These are phyloP conservation scores for Leontocebus nigricollis DNA, from an alignment of 2,797 vertebrate species.

Conservation along the genomic window DNA sequence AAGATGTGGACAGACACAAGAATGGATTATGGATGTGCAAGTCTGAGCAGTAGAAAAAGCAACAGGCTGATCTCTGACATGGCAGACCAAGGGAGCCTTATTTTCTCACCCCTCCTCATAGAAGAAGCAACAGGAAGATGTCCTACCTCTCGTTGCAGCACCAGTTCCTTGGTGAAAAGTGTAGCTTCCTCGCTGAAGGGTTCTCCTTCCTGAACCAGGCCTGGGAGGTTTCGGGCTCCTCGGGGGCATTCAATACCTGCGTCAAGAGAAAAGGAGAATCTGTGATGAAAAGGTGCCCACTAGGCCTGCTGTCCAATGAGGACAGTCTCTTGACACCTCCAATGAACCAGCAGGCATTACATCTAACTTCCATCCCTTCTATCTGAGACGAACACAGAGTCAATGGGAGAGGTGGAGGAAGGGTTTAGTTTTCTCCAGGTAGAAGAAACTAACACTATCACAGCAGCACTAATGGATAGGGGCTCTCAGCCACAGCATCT, in stretches of 20 bases:
- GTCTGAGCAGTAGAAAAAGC: background rate
- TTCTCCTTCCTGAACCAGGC: conserved; percentile 92
- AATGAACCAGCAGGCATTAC: background rate
- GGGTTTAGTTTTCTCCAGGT: background rate
- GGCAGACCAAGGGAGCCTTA: background rate
- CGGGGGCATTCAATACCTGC: conserved; percentile 97
- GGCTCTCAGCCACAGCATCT: background rate
- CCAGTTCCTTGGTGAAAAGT: conserved; percentile 97
- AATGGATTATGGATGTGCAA: background rate
- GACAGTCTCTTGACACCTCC: background rate
- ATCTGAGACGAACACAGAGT: background rate
- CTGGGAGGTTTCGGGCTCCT: conserved; percentile 92
- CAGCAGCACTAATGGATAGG: background rate
- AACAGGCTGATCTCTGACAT: background rate
- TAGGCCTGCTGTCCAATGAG: background rate
- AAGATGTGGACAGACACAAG: background rate
- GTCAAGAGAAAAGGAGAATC: conserved; percentile 53
- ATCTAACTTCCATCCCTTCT: background rate
- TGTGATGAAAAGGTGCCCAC: background rate
- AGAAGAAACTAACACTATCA: background rate
- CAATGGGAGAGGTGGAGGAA: background rate
- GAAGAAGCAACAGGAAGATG: background rate
- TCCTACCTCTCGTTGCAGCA: conserved; percentile 96
- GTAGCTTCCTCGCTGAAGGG: conserved; percentile 97
- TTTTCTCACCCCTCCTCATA: background rate